These are phyloP conservation scores for Australoheros scitulus DNA, from an alignment of 2,113 vertebrate genomes.

Conservation along the genomic window DNA sequence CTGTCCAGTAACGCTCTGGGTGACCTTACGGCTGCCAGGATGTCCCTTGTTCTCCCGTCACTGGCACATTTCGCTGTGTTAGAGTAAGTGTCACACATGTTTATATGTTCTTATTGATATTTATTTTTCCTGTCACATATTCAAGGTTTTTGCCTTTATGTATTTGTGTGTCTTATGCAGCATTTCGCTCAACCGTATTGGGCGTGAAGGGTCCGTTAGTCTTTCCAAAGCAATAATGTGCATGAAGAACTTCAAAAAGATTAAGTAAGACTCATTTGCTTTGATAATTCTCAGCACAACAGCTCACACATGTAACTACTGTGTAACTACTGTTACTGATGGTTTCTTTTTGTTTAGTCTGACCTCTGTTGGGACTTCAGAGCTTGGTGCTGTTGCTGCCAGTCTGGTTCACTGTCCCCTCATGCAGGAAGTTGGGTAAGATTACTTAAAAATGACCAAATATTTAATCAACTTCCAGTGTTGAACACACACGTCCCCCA, in stretches of 20 bases:
- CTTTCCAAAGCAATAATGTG: conserved; percentile 72
- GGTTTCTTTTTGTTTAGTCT: conserved; percentile 58
- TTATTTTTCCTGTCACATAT: not conserved
- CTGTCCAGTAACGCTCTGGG: conserved; percentile 81
- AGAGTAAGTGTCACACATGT: conserved; percentile 79
- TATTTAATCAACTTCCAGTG: not conserved
- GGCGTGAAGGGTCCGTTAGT: conserved; percentile 52
- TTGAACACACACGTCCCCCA: not conserved
- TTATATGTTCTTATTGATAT: not conserved
- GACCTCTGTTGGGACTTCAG: conserved; percentile 71
- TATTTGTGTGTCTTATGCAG: conserved; percentile 61
- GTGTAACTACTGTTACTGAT: not conserved
- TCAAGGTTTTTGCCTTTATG: not conserved
- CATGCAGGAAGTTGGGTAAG: conserved; percentile 88
- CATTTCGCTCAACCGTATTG: conserved; percentile 84
- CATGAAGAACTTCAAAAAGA: conserved; percentile 77
- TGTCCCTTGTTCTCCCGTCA: conserved; percentile 77
- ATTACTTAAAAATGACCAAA: not conserved
- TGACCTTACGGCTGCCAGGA: conserved; percentile 69
- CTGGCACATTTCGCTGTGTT: conserved; percentile 76
- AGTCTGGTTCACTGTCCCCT: conserved; percentile 79
- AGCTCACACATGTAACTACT: not conserved
- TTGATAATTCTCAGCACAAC: not conserved
- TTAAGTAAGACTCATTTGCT: conserved; percentile 81
- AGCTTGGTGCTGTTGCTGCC: conserved; percentile 67